Conservation (phyloP, 1,140 invertebrate species). For the Argopecten irradians region DNA sequence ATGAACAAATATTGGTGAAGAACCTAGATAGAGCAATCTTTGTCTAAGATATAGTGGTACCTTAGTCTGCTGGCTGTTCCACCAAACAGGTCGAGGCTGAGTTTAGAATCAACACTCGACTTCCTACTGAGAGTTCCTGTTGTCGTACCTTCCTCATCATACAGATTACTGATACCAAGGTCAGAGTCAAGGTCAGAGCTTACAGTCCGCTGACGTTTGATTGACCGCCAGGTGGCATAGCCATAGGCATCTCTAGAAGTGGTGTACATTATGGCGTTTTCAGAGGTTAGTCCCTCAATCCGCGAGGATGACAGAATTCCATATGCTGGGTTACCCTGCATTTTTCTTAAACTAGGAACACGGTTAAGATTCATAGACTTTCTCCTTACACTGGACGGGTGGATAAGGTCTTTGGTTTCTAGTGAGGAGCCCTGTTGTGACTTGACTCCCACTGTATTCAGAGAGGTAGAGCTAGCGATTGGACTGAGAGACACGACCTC, state of each 20-base stretch:
- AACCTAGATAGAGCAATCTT: too few relatives aligned
- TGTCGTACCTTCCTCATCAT: conserved; percentile 44
- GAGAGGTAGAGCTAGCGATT: conserved; percentile 60
- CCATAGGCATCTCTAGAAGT: conserved; percentile 81
- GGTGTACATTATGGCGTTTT: conserved; percentile 67
- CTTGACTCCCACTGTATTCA: conserved; percentile 53
- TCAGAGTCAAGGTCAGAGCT: conserved; percentile 71
- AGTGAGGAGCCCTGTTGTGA: conserved; percentile 33
- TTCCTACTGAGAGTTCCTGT: conserved; percentile 45
- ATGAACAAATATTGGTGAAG: not conserved
- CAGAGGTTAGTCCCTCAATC: conserved; percentile 46
- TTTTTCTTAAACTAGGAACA: conserved; percentile 66
- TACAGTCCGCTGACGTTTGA: conserved; percentile 82
- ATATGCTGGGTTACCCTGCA: conserved; percentile 56
- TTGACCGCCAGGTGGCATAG: conserved; percentile 86
- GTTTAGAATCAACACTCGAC: conserved; percentile 58
- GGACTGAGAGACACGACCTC: conserved; percentile 64
- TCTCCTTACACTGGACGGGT: conserved; percentile 69
- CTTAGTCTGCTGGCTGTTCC: not conserved
- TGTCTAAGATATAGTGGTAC: not conserved
- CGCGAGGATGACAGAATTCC: conserved; percentile 53
- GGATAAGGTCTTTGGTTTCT: conserved; percentile 61
- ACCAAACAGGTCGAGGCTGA: conserved; percentile 35
- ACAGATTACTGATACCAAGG: conserved; percentile 55
- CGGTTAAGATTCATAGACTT: conserved; percentile 69